phyloP scores from a whole-genome alignment of 2,797 vertebrate species.

The Enteromius viviparus region DNA sequence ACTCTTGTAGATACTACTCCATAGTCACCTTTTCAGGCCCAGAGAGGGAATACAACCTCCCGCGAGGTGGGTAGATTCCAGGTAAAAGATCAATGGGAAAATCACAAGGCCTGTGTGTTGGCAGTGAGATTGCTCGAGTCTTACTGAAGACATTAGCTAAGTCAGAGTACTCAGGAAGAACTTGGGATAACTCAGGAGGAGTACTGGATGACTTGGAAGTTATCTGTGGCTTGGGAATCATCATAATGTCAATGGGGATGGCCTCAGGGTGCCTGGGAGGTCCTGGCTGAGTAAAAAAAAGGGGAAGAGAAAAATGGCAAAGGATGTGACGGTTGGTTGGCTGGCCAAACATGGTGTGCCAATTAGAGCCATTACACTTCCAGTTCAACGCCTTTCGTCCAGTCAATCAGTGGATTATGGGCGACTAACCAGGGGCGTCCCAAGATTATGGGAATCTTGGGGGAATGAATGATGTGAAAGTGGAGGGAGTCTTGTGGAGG shows the following conservation, averaged over 20 bases:
- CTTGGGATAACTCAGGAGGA: neutral
- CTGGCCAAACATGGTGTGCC: neutral
- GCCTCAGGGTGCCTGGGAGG: no score
- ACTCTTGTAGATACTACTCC: neutral
- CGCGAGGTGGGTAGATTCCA: neutral
- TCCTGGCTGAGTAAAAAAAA: no score
- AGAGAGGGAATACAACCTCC: neutral
- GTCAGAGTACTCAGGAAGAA: neutral
- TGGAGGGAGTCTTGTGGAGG: no score
- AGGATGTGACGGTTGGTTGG: no score
- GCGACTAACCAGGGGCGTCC: neutral
- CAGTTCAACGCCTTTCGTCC: neutral
- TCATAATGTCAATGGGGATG: no score
- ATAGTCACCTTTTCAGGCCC: neutral
- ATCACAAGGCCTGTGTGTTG: neutral
- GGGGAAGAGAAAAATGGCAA: no score
- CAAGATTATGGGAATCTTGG: no score
- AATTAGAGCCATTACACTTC: neutral
- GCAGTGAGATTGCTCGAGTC: neutral
- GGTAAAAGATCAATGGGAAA: neutral
- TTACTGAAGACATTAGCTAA: neutral
- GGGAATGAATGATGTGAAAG: no score
- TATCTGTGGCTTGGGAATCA: neutral
- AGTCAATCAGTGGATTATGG: constrained; percentile 4
- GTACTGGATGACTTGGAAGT: neutral